A percentile compares a stretch with the other conserved stretches of the same genome.
These are phyloP conservation scores for Piaya cayana DNA, from an alignment of 2,113 vertebrate species.

Conservation along the genomic window DNA sequence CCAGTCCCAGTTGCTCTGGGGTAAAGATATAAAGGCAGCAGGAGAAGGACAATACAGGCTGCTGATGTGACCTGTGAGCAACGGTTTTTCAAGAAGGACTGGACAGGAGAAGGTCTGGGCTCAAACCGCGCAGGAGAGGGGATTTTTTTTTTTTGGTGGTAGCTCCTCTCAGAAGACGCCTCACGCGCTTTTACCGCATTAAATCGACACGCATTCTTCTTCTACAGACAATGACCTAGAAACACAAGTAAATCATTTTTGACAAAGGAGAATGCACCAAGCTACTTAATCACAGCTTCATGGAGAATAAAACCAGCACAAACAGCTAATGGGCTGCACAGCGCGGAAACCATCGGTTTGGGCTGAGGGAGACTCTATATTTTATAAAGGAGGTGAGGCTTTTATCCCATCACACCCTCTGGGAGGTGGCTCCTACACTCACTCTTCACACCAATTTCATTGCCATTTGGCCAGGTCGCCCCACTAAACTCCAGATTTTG, in stretches of 20 bases:
- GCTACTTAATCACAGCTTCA: conserved; percentile 28
- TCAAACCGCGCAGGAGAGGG: background rate
- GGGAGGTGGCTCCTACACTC: background rate
- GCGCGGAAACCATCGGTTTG: background rate
- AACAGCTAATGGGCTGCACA: background rate
- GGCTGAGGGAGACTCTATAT: background rate
- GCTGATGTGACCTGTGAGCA: background rate
- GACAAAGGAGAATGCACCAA: conserved; percentile 25
- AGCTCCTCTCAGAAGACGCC: background rate
- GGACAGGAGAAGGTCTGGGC: background rate
- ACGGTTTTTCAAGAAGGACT: background rate
- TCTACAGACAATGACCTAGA: conserved; percentile 36
- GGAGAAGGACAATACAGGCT: background rate
- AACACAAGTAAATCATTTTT: conserved; percentile 1
- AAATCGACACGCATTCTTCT: background rate
- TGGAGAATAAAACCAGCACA: background rate
- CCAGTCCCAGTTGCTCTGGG: background rate
- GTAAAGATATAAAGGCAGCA: background rate
- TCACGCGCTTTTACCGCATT: background rate
- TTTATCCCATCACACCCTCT: background rate
- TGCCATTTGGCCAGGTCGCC: background rate
- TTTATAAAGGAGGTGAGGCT: background rate
- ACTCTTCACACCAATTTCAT: background rate
- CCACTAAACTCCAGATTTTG: background rate
- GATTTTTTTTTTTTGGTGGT: background rate